phyloP scores from a whole-genome alignment of 2,797 vertebrate genomes.

The Arnoldichthys spilopterus region DNA sequence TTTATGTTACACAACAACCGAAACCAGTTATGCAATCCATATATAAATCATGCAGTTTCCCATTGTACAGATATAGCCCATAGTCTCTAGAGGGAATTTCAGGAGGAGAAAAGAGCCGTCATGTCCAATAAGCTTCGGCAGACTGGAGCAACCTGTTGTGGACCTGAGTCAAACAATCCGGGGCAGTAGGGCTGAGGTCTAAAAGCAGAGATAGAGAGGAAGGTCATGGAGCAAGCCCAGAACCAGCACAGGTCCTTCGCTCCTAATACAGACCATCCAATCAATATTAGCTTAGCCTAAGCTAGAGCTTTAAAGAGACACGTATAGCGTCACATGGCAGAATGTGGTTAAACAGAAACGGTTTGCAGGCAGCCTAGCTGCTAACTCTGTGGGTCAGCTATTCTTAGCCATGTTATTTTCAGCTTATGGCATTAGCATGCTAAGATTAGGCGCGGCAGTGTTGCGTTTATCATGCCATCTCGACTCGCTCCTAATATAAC shows the following conservation, averaged over 20 bases:
- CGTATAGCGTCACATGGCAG: constrained; percentile 26
- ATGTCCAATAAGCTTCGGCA: constrained; percentile 25
- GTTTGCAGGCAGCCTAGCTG: constrained; percentile 70
- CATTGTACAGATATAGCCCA: not conserved
- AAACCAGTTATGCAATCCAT: not conserved
- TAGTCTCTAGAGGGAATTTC: constrained; percentile 1
- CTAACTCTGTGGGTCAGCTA: constrained; percentile 98
- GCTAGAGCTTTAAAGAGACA: constrained; percentile 31
- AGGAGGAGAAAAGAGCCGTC: constrained; percentile 26
- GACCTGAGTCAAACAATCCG: constrained; percentile 12
- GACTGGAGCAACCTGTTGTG: constrained; percentile 44
- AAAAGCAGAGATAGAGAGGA: not conserved
- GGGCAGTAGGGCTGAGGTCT: constrained; percentile 38
- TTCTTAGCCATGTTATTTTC: constrained; percentile 99
- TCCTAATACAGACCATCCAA: constrained; percentile 41
- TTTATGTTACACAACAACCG: constrained; percentile 1
- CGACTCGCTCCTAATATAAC: constrained; percentile 93
- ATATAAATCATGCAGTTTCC: not conserved
- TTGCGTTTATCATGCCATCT: constrained; percentile 95
- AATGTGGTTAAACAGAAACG: constrained; percentile 46
- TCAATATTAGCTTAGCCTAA: constrained; percentile 30
- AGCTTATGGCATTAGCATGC: constrained; percentile 96
- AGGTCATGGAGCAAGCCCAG: not conserved
- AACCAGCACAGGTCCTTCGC: not conserved
- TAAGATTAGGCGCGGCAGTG: constrained; percentile 94